Conservation (phyloP, 92 coral and sea anemone species). For the Anthopleura xanthogrammica region DNA sequence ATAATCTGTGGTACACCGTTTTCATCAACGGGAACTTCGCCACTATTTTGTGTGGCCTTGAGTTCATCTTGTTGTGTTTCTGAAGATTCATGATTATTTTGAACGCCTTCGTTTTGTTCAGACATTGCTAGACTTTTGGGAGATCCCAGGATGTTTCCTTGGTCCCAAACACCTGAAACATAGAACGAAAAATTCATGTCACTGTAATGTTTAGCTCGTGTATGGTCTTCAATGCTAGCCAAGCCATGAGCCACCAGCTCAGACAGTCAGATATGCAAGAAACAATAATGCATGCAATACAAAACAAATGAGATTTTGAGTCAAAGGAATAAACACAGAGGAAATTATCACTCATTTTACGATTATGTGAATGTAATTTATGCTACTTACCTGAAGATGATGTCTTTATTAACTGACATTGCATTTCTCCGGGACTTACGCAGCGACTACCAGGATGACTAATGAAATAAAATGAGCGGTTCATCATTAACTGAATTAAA, state of each 20-base stretch:
- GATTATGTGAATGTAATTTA: background rate
- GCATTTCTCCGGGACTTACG: conserved; percentile 81
- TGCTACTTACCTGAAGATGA: conserved; percentile 57
- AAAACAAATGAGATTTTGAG: too few relatives aligned
- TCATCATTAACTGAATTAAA: background rate
- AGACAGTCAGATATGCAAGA: too few relatives aligned
- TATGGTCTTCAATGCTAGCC: background rate
- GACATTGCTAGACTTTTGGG: conserved; percentile 49
- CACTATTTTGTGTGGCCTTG: conserved; percentile 14
- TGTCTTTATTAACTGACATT: conserved; percentile 69
- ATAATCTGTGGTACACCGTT: conserved; percentile 63
- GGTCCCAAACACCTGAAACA: conserved; percentile 61
- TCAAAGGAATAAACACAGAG: too few relatives aligned
- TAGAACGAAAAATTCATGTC: background rate
- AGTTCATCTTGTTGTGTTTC: background rate
- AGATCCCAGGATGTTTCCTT: conserved; percentile 40
- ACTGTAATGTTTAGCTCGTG: background rate
- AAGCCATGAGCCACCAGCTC: too few relatives aligned
- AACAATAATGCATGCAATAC: too few relatives aligned
- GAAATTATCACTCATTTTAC: too few relatives aligned
- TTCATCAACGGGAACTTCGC: conserved; percentile 33
- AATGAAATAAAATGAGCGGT: background rate
- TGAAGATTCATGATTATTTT: background rate
- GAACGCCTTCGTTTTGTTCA: conserved; percentile 29
- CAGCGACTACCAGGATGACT: conserved; percentile 74